phyloP scores from a whole-genome alignment of 2,888 invertebrate species.

The Nymphalis polychloros region DNA sequence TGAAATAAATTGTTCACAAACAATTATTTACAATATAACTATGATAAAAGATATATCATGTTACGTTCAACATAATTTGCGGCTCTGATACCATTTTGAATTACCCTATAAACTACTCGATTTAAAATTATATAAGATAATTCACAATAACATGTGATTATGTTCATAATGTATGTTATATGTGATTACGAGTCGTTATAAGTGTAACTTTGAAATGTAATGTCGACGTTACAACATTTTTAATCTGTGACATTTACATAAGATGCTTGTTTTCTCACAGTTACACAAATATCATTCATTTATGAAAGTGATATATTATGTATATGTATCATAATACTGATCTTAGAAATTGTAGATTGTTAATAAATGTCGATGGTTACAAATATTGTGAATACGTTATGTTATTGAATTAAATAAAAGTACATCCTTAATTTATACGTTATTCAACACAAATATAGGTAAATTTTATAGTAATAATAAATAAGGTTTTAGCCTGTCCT shows the following conservation, averaged over 20 bases:
- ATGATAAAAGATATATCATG: too few relatives aligned
- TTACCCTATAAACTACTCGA: not conserved
- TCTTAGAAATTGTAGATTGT: constrained; percentile 1
- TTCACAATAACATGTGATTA: constrained; percentile 26
- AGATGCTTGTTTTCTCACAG: constrained; percentile 25
- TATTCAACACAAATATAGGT: not conserved
- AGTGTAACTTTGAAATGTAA: constrained; percentile 36
- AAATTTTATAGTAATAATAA: not conserved
- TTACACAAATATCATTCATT: constrained; percentile 24
- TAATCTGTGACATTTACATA: constrained; percentile 39
- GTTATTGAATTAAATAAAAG: not conserved
- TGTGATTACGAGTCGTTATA: constrained; percentile 31
- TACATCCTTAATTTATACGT: too few relatives aligned
- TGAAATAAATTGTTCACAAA: too few relatives aligned
- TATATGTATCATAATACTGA: constrained; percentile 15
- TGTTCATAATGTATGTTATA: constrained; percentile 15
- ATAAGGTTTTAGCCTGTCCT: not conserved
- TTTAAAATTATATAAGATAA: constrained; percentile 24
- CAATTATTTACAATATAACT: too few relatives aligned
- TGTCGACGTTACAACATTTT: constrained; percentile 37
- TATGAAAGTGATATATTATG: constrained; percentile 13
- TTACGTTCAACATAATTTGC: not conserved
- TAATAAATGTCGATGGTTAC: constrained; percentile 1
- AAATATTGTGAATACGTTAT: not conserved
- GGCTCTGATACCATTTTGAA: not conserved